A percentile compares a stretch with the other conserved stretches of the same genome.
Conservation (phyloP, 2,113 vertebrate species). For the Zosterops lateralis region DNA sequence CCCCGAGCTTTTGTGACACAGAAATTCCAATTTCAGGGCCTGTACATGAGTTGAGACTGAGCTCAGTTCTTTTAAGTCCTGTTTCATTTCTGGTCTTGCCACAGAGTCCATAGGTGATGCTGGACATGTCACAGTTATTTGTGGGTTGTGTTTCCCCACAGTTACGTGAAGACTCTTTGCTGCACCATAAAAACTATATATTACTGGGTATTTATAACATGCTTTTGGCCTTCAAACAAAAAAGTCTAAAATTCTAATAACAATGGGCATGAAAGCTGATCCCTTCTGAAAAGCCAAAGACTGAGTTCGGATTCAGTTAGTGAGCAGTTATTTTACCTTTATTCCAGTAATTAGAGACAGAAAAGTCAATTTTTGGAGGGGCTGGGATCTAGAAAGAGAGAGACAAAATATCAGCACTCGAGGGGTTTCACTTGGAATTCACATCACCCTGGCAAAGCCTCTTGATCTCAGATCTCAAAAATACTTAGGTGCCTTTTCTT, state of each 20-base stretch:
- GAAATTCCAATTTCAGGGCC: background rate
- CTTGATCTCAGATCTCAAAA: background rate
- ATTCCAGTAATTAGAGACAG: constrained; percentile 83
- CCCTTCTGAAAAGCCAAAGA: background rate
- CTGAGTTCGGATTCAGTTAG: background rate
- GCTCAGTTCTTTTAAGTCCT: background rate
- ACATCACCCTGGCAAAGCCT: background rate
- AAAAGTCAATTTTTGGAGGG: constrained; percentile 83
- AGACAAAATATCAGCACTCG: background rate
- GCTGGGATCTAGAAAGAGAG: constrained; percentile 79
- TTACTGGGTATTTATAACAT: background rate
- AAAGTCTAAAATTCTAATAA: background rate
- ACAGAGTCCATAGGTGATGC: background rate
- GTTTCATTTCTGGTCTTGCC: background rate
- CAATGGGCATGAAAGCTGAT: background rate
- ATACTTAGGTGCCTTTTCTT: background rate
- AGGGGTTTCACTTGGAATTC: background rate
- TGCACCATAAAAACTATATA: background rate
- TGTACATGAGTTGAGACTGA: background rate
- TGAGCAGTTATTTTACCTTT: constrained; percentile 78
- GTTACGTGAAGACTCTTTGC: background rate
- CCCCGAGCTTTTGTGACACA: background rate
- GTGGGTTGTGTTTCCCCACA: background rate
- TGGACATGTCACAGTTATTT: background rate
- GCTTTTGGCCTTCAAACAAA: background rate